Conservation (phyloP, 1,140 invertebrate genomes). For the Zaprionus inermis region DNA sequence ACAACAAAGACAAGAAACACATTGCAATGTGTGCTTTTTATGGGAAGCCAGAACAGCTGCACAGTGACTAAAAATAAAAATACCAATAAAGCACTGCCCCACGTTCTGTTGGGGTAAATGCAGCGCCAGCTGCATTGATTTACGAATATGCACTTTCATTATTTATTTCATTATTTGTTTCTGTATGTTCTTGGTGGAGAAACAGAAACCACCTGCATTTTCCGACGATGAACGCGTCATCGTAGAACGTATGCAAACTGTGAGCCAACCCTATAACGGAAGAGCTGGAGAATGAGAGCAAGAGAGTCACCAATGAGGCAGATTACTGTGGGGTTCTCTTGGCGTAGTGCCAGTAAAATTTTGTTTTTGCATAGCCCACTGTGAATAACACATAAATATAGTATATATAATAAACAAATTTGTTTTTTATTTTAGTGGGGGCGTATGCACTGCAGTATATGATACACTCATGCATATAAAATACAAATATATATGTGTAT, state of each 20-base stretch:
- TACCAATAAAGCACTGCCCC: conserved; percentile 49
- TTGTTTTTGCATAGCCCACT: conserved; percentile 27
- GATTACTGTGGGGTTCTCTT: conserved; percentile 35
- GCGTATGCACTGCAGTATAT: conserved; percentile 27
- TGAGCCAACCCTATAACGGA: neutral
- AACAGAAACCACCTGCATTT: conserved; percentile 57
- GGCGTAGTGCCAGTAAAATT: conserved; percentile 38
- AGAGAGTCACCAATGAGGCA: conserved; percentile 31
- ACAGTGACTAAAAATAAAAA: conserved; percentile 58
- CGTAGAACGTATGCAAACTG: conserved; percentile 29
- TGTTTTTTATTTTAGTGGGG: conserved; percentile 20
- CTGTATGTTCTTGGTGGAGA: conserved; percentile 34
- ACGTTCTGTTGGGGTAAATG: conserved; percentile 20
- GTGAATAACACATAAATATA: conserved; percentile 22
- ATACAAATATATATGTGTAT: neutral
- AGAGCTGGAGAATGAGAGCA: neutral
- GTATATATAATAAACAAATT: conserved; percentile 47
- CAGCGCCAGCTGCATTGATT: conserved; percentile 50
- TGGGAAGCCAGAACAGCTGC: conserved; percentile 44
- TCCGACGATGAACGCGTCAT: conserved; percentile 31
- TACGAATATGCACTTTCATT: conserved; percentile 53
- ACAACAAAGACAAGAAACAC: conserved; percentile 10
- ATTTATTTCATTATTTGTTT: conserved; percentile 34
- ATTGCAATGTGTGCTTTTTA: conserved; percentile 24
- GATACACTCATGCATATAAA: neutral